Percentiles rank a stretch among this genome's conserved stretches.
Evolutionary conservation across 2,888 invertebrate species (phyloP).

Genomic region (Drosophila robusta): DNA sequence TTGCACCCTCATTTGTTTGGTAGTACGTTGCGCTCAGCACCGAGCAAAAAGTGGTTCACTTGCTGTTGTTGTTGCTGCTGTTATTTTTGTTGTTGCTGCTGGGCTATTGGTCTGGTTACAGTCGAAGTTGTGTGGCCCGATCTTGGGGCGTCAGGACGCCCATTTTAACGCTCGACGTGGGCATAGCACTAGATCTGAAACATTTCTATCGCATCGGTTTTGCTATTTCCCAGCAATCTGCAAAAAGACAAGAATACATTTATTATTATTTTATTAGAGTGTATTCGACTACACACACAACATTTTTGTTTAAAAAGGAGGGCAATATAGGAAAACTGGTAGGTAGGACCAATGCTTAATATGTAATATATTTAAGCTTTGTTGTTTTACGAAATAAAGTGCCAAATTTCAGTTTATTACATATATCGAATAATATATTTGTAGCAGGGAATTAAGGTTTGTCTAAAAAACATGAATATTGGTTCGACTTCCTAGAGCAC

Average conservation of each 20-base stretch:
- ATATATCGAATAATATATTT: too few relatives aligned
- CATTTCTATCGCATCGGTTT: constrained; percentile 32
- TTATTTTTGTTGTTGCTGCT: constrained; percentile 1
- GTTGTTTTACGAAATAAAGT: too few relatives aligned
- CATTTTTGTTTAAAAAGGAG: too few relatives aligned
- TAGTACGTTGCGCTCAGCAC: constrained; percentile 22
- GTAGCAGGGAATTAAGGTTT: too few relatives aligned
- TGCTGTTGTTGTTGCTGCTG: constrained; percentile 8
- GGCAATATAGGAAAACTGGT: too few relatives aligned
- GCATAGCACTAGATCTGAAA: constrained; percentile 37
- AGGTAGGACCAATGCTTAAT: too few relatives aligned
- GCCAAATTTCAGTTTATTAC: too few relatives aligned
- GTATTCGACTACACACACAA: too few relatives aligned
- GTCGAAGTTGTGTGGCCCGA: constrained; percentile 17
- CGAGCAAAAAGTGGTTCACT: constrained; percentile 9
- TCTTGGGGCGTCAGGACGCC: constrained; percentile 58
- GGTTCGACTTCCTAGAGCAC: neutral
- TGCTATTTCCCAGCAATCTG: constrained; percentile 12
- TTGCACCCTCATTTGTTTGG: constrained; percentile 53
- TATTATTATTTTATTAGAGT: neutral
- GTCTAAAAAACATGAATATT: too few relatives aligned
- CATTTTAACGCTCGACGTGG: constrained; percentile 46
- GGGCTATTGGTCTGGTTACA: constrained; percentile 17
- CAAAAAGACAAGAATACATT: constrained; percentile 1
- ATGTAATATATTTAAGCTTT: too few relatives aligned